phyloP scores from a whole-genome alignment of 37 sponge, comb jelly and placozoan genomes.

The Spongilla lacustris region DNA sequence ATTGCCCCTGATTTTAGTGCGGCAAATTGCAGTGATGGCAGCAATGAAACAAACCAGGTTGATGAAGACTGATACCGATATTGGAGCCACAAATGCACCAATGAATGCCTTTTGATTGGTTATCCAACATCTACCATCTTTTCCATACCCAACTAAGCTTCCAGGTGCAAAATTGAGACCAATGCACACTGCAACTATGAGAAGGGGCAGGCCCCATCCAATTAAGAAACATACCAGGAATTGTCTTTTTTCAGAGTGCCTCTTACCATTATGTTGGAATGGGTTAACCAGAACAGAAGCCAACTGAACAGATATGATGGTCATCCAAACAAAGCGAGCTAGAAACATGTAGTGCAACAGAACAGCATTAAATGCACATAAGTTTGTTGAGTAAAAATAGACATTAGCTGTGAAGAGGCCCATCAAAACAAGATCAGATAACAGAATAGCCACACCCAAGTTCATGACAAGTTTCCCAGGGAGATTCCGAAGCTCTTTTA shows the following conservation, averaged over 20 bases:
- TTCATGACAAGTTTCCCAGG: constrained; percentile 42
- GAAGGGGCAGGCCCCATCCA: constrained; percentile 34
- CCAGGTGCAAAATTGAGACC: constrained; percentile 26
- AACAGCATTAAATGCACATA: neutral
- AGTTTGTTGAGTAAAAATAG: neutral
- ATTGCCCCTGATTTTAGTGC: neutral
- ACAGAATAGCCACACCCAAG: constrained; percentile 24
- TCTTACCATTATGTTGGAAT: too few species aligned
- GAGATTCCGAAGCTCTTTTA: constrained; percentile 49
- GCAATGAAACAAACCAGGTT: neutral
- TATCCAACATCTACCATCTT: constrained; percentile 38
- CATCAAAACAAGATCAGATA: constrained; percentile 23
- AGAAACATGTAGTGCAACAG: constrained; percentile 17
- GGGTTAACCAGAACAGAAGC: neutral
- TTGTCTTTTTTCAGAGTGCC: neutral
- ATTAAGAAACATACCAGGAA: constrained; percentile 13
- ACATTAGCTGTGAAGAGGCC: neutral
- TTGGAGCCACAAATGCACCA: constrained; percentile 24
- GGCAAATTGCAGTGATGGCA: neutral
- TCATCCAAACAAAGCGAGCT: constrained; percentile 19
- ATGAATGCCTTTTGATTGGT: neutral
- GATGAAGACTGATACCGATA: constrained; percentile 11
- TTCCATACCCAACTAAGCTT: constrained; percentile 10
- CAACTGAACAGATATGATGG: neutral
- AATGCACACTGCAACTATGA: constrained; percentile 2